Evolutionary conservation across 2,797 vertebrate genomes (phyloP), one percentile per base, ranked within the genome.

Genomic region (Eulemur mongoz): DNA sequence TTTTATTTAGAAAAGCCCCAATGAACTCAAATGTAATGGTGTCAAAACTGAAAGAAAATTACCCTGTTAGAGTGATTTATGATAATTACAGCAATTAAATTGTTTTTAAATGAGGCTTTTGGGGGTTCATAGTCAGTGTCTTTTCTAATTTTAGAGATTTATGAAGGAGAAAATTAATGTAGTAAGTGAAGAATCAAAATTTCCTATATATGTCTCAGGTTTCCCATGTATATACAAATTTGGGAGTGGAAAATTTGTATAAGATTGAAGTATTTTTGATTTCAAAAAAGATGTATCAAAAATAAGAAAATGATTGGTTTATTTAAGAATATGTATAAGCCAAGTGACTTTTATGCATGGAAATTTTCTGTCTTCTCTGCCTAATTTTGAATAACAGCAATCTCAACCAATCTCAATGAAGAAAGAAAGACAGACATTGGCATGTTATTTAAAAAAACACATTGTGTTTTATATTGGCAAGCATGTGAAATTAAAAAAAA

Each of bases 41-140:
- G 73, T 96, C 96, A 93, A 96, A 98, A 98, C 89, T 97, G 96
- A 97, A 96, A 94, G 48, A 86, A 98, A 98, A 98, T 98, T 98
- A 93, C 82, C 93, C 81, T 97, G 59, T 97, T 98, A 97, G 72
- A 97, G 89, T 97, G 98, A 98, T 97, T 98, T 98, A 93, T 97
- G 69, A 61, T 97, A 96, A 98, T 98, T 97, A 96, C 50, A 40
- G 32, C 40, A 97, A 81, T 88, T 98, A 98, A 93, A 98, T 97
- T 97, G 91, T 93, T 98, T 98, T 98, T 95, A 97, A 98, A 97
- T 96, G 97, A 98, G 83, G 52, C 82, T 59, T 96, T 97, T 67
- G 79, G 52, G 45, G 92, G 50, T 96, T 98, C 79, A 50, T 30
- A 96, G 76, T 96, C 59, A 91, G 69, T 93, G 72, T 97, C 90